A percentile compares a stretch with the other conserved stretches of the same genome.
Evolutionary conservation across 2,113 vertebrate genomes (phyloP).

Genomic region (Bucco capensis): DNA sequence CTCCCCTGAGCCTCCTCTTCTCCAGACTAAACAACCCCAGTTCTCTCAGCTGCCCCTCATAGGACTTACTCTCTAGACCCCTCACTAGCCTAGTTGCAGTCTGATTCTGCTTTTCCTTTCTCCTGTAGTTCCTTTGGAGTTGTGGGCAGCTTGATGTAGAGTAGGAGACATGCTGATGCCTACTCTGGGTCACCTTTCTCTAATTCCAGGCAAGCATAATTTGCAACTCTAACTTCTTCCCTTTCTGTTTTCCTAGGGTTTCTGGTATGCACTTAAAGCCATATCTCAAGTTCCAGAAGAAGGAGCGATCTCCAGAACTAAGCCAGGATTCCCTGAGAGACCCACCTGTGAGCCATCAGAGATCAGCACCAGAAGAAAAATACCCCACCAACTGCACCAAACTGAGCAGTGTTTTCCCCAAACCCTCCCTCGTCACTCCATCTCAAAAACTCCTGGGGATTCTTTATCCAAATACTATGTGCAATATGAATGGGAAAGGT

Average conservation of each 20-base stretch:
- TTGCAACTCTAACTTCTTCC: background rate
- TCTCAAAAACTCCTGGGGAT: constrained; percentile 75
- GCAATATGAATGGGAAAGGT: constrained; percentile 69
- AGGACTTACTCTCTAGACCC: too few relatives aligned
- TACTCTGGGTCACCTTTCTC: background rate
- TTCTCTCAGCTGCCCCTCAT: too few relatives aligned
- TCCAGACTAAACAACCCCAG: too few relatives aligned
- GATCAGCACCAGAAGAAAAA: constrained; percentile 65
- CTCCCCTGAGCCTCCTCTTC: too few relatives aligned
- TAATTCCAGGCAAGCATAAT: background rate
- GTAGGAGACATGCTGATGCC: background rate
- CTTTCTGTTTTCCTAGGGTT: constrained; percentile 68
- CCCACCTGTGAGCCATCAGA: constrained; percentile 66
- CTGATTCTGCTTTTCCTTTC: background rate
- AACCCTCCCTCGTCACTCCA: constrained; percentile 50
- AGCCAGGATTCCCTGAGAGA: constrained; percentile 65
- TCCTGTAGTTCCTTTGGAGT: background rate
- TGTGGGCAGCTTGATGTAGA: background rate
- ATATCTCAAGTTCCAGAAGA: constrained; percentile 82
- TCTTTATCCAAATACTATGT: constrained; percentile 81
- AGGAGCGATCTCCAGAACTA: constrained; percentile 67
- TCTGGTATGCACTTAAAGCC: constrained; percentile 89
- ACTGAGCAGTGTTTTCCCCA: constrained; percentile 60
- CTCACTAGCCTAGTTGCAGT: too few relatives aligned
- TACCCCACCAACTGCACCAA: constrained; percentile 48